Conservation (phyloP, 2,113 vertebrate genomes). For the Mustela nigripes region DNA sequence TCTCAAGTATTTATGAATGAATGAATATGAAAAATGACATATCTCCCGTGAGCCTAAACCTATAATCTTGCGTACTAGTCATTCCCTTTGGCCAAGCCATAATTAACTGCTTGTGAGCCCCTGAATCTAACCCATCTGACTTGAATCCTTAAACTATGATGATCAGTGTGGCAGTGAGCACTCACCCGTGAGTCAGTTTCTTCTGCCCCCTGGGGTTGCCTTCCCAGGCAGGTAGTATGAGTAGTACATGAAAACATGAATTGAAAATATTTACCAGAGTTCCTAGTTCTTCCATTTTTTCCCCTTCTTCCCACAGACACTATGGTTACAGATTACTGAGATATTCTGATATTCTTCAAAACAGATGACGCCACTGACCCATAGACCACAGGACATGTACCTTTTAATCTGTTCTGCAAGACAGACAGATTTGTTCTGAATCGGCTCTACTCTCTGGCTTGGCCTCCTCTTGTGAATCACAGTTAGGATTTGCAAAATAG, state of each 20-base stretch:
- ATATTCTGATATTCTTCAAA: neutral
- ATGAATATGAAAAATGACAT: neutral
- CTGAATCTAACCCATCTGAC: neutral
- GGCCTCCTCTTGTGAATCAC: neutral
- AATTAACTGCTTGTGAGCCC: neutral
- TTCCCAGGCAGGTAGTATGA: neutral
- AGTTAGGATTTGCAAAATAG: neutral
- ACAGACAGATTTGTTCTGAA: neutral
- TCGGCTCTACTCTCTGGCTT: neutral
- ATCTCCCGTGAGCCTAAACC: neutral
- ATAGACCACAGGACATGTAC: neutral
- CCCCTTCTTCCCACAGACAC: neutral
- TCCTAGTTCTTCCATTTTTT: neutral
- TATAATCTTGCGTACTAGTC: neutral
- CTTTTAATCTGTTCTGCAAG: neutral
- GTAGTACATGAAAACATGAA: neutral
- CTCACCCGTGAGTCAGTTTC: neutral
- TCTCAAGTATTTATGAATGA: neutral
- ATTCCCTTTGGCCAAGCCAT: neutral
- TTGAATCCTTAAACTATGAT: neutral
- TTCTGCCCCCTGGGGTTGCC: neutral
- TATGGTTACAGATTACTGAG: neutral
- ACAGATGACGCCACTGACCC: neutral
- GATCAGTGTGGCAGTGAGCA: neutral
- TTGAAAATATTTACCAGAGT: neutral